These are phyloP conservation scores for Antechinus stuartii DNA, from an alignment of 2,113 vertebrate species.

Conservation along the genomic window DNA sequence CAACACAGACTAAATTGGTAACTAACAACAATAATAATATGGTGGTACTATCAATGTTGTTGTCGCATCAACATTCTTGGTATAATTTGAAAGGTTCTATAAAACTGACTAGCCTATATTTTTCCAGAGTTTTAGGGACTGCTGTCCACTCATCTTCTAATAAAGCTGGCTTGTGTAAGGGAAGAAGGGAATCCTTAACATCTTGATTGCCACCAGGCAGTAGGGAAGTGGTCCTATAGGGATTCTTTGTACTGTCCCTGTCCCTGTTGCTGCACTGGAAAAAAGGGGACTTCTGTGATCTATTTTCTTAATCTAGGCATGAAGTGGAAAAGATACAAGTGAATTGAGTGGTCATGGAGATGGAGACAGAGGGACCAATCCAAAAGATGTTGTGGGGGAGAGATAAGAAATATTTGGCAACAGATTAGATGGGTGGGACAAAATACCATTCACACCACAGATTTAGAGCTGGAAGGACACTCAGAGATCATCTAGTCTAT, in stretches of 20 bases:
- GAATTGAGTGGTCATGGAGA: neutral
- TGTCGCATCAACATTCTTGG: constrained; percentile 27
- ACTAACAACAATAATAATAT: no score
- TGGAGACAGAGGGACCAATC: neutral
- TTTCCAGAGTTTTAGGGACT: constrained; percentile 45
- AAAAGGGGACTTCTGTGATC: neutral
- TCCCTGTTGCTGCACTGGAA: neutral
- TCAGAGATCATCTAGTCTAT: neutral
- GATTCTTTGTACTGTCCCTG: neutral
- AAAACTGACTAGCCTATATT: constrained; percentile 43
- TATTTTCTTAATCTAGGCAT: constrained; percentile 17
- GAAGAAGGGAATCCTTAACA: constrained; percentile 33
- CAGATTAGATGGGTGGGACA: neutral
- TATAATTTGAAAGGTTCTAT: constrained; percentile 33
- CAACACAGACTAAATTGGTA: neutral
- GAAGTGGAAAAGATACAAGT: neutral
- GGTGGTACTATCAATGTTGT: no score
- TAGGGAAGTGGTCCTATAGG: neutral
- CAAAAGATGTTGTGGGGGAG: neutral
- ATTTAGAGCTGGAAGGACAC: neutral
- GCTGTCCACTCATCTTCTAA: constrained; percentile 15
- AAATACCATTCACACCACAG: neutral
- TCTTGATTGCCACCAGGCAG: constrained; percentile 5
- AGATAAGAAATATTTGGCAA: constrained; percentile 1
- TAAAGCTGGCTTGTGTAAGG: constrained; percentile 40